Percentiles rank a stretch among this genome's conserved stretches.
These are phyloP conservation scores for Sisyra terminalis DNA, from an alignment of 2,888 invertebrate species.

Conservation along the genomic window DNA sequence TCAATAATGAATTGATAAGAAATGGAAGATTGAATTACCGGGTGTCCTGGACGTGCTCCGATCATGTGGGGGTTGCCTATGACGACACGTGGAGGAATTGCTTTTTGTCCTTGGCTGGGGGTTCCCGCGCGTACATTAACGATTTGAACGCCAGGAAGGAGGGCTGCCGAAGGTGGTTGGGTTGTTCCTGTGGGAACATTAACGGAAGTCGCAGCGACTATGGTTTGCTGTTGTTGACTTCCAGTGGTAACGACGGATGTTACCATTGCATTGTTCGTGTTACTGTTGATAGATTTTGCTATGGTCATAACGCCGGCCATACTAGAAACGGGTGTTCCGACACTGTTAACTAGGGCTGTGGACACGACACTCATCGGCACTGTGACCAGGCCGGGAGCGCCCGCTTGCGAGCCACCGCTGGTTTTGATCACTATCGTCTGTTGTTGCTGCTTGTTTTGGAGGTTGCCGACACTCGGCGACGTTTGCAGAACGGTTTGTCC, in stretches of 20 bases:
- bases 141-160: slow-evolving; percentile 66
- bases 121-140: slow-evolving; percentile 67
- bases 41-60: slow-evolving; percentile 63
- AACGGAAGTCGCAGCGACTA: slow-evolving; percentile 27
- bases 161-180: slow-evolving; percentile 23
- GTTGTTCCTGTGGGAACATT: slow-evolving; percentile 36
- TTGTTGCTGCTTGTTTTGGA: slow-evolving; percentile 23
- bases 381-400: slow-evolving; percentile 37
- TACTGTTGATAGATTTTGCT: slow-evolving; percentile 37
- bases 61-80: slow-evolving; percentile 70
- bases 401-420: slow-evolving; percentile 19
- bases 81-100: slow-evolving; percentile 66
- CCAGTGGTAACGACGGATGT: slow-evolving; percentile 32
- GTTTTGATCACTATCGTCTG: slow-evolving; percentile 27
- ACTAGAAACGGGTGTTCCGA: slow-evolving; percentile 29
- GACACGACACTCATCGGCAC: slow-evolving; percentile 47
- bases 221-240: slow-evolving; percentile 6
- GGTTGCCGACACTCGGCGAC: slow-evolving; percentile 29
- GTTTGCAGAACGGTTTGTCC: slow-evolving; percentile 27
- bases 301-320: slow-evolving; percentile 47
- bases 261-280: no score
- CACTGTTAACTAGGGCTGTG: slow-evolving; percentile 31
- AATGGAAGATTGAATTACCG: slow-evolving; percentile 39
- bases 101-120: slow-evolving; percentile 52
- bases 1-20: no score